Evolutionary conservation across 2,888 invertebrate genomes (phyloP), one percentile per base, ranked within the genome.

Genomic region (Lithophane ornitopus): DNA sequence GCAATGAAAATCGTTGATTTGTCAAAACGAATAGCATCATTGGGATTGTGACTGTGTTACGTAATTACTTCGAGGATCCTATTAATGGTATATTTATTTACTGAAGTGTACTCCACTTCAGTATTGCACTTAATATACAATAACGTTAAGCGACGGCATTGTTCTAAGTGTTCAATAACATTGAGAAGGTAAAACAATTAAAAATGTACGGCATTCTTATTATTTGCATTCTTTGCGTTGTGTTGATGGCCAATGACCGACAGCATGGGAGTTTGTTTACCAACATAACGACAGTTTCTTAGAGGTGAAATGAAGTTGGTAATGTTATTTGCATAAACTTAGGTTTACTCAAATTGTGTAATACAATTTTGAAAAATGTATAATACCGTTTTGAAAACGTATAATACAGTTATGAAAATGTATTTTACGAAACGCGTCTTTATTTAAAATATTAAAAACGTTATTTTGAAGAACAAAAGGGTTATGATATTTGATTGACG

Each of bases 201-300:
- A 26, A 74, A 67, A 44, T 16, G 52, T 63, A 34, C 34, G 34
- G 16, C 26, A 63, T 75, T 62, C 26, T 39, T 76, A 46, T 75
- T 81, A 58, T 81, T 79, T 63, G 58, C 52, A 68, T 81, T 75
- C 76, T 52, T 62, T 41, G 9, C 16, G 19, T 66, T 75, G 67
- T 68, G 52, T 41, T 66, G 59, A n/a, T 56, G 62, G 56, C 61
- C 61, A 62, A 34, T 56, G 49, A 52, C 49, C 58, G 34, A 67
- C 26, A 62, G 34, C 66, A 46, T 34, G 80, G n/a, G 1, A n/a
- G 0, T 63, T 75, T 78, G 67, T 81, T 78, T 81, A 78, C 63
- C 41, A 78, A 80, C 22, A 78, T 14, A 2, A 16, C 54, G 12
- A 4, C 65, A 74, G 16, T 26, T 62, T 9, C 41, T 49, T 56